Evolutionary conservation across 1,140 invertebrate genomes (phyloP), one percentile per base, ranked within the genome.

Genomic region (Luehdorfia chinensis): DNA sequence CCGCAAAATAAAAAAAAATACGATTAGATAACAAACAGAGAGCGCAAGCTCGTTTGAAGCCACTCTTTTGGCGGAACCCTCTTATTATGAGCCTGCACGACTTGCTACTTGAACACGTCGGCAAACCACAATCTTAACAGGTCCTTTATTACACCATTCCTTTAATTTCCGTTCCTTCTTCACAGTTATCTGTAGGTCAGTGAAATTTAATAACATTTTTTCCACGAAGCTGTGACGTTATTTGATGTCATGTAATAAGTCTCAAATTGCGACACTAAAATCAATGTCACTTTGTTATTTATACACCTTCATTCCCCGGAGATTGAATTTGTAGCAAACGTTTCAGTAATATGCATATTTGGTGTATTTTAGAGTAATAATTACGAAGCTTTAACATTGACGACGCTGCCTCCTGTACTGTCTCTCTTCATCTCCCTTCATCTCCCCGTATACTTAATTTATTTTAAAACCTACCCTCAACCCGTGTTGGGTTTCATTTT

Each of bases 41-140:
- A 21, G 28, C 32, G 21, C 45, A 41, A 49, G 36, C 43, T 44
- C 32, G 31, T 31, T 49, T 15, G 47, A 18, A 41, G 43, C n/a
- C 34, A 27, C 37, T 52, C 47, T 43, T 30, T 43, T n/a, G 34
- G 43, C 11, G 30, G 45, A 52, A 28, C 53, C 46, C 50, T 49
- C 60, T 68, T 64, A 64, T 68, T 68, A 68, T 68, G 65, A 53
- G 47, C 47, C 39, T 21, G 54, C 60, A 68, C 65, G 65, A 19
- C 48, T 47, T 25, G 52, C 52, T 33, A 59, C 65, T 68, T 54
- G 55, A 61, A 64, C 65, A 68, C 65, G 64, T 64, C 50, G 53
- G 55, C 51, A 56, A 52, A 39, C 57, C 52, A 51, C 65, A 50
- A 57, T 52, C 58, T 67, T 52, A 55, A 67, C 36, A 55, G 32